Percentiles rank a stretch among this genome's conserved stretches.
Evolutionary conservation across 2,113 vertebrate genomes (phyloP).

Genomic region (Silurus glanis): DNA sequence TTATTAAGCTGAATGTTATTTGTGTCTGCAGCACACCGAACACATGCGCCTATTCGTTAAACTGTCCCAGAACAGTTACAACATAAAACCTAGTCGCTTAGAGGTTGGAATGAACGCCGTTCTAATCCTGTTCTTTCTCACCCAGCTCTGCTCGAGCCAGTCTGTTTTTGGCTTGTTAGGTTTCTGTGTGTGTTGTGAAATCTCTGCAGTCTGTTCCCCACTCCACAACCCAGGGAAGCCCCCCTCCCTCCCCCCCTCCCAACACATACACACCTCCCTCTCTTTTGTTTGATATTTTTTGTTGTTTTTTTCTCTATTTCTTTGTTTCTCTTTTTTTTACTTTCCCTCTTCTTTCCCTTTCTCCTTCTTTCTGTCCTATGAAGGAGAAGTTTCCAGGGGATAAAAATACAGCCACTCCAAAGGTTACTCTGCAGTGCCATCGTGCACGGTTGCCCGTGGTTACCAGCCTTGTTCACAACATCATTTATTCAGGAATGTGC

Average conservation of each 20-base stretch:
- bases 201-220: constrained; percentile 54
- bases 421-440: constrained; percentile 70
- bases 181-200: constrained; percentile 50
- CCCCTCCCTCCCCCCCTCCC: constrained; percentile 9
- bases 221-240: constrained; percentile 44
- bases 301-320: constrained; percentile 1
- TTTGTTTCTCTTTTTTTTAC: not conserved
- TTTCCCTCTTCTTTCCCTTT: constrained; percentile 1
- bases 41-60: not conserved
- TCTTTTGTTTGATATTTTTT: too few relatives aligned
- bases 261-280: not conserved
- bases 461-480: constrained; percentile 75
- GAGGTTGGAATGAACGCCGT: not conserved
- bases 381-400: constrained; percentile 63
- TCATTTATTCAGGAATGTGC: constrained; percentile 81
- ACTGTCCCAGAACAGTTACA: not conserved
- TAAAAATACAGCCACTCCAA: constrained; percentile 76
- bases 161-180: constrained; percentile 30
- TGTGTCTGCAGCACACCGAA: not conserved
- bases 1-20: not conserved
- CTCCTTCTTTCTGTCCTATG: constrained; percentile 34
- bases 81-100: not conserved
- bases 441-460: constrained; percentile 78
- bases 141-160: not conserved
- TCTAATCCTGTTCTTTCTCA: constrained; percentile 8